These are phyloP conservation scores for Sinella curviseta DNA, from an alignment of 1,140 invertebrate species.

Conservation along the genomic window DNA sequence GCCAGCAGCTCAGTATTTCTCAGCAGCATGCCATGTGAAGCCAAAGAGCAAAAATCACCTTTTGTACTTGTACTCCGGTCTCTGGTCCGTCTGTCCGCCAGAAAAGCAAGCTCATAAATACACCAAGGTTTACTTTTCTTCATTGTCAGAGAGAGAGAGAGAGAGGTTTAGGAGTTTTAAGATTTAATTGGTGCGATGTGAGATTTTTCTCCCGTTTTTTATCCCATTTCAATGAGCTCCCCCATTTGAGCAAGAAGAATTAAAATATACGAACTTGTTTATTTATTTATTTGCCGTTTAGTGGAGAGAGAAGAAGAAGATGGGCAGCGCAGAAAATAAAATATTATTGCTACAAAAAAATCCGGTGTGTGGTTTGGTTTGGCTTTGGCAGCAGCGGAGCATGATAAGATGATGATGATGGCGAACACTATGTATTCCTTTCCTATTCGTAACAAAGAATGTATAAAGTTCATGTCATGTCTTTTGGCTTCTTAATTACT, in stretches of 20 bases:
- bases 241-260: background rate
- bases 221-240: background rate
- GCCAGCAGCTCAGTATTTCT: background rate
- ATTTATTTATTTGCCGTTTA: no score
- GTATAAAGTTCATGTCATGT: conserved; percentile 9
- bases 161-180: background rate
- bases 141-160: background rate
- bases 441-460: background rate
- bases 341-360: no score
- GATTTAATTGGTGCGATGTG: background rate
- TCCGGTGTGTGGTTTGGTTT: no score
- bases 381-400: background rate
- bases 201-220: background rate
- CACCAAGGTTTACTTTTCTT: background rate
- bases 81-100: background rate
- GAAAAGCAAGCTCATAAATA: background rate
- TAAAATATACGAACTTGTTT: background rate
- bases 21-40: no score
- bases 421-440: background rate
- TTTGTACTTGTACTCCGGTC: background rate
- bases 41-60: background rate
- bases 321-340: no score
- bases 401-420: background rate
- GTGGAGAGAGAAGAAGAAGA: no score
- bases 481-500: conserved; percentile 25